Evolutionary conservation across 2,113 vertebrate species (phyloP), one percentile per base, ranked within the genome.

Genomic region (Forbesichthys papilliferus): DNA sequence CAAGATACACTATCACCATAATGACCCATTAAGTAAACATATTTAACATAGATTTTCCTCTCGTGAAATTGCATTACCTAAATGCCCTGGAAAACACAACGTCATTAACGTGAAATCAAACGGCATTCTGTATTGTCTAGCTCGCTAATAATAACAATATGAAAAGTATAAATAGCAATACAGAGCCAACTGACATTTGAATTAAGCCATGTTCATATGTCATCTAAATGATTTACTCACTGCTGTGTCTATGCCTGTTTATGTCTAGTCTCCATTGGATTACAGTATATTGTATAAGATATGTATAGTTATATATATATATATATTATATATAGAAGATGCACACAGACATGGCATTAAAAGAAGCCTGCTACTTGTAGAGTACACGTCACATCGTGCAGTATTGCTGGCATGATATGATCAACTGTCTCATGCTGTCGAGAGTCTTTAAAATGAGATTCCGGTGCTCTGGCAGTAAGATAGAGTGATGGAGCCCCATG

Each of bases 401-500:
- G n/a, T 55, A 36, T 51, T 71, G 56, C 71, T 68, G 71, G 54
- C 61, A 51, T 72, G 18, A 53, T 54, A 54, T 27, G 60, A 76
- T 4, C 6, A 53, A 7, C 63, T 48, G 48, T 75, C 68, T 68
- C n/a, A 27, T 11, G 13, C 20, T 49, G 36, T 61, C 74, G 61
- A 9, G 54, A 51, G 36, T 13, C 66, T 68, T 49, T 57, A 36
- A 64, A 53, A 52, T 52, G 13, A 52, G 13, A 67, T 77, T 68
- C 48, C 54, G 14, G 36, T 59, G 7, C 18, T 69, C 34, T 66
- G 57, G 70, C 48, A 33, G 57, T 20, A 53, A 74, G 53, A 55
- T 57, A 74, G 53, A 55, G 49, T 68, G 73, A 75, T 65, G 62
- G 66, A 84, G 76, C 55, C 33, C 61, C 57, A 61, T 58, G 56